Conservation (phyloP, 1,140 invertebrate genomes). For the Pentalonia nigronervosa region DNA sequence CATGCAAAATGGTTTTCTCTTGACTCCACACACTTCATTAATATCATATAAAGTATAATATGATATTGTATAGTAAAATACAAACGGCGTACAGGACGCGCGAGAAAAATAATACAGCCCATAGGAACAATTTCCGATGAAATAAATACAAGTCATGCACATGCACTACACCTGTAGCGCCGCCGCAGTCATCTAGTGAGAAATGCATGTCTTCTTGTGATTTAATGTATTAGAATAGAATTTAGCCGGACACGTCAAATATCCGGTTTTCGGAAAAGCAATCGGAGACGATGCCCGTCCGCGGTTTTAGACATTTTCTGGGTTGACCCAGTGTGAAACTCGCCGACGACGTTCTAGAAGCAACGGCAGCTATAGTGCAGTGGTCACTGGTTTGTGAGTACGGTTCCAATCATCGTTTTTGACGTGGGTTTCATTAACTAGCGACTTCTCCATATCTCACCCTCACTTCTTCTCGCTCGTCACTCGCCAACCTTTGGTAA, state of each 20-base stretch:
- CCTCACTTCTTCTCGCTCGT: not conserved
- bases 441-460: not conserved
- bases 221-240: not conserved
- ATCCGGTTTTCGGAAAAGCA: slow-evolving; percentile 36
- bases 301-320: not conserved
- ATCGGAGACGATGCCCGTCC: not conserved
- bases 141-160: not conserved
- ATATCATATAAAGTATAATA: not conserved
- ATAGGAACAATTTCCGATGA: not conserved
- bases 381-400: not conserved
- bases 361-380: not conserved
- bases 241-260: not conserved
- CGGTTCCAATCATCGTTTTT: not conserved
- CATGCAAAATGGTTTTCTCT: not conserved
- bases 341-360: not conserved
- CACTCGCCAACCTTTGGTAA: not conserved
- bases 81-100: not conserved
- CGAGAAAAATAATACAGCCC: too few species aligned
- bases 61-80: not conserved
- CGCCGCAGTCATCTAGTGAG: not conserved
- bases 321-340: not conserved
- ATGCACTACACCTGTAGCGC: too few species aligned
- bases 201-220: not conserved
- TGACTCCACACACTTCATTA: not conserved
- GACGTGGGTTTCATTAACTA: not conserved